Percentiles rank a stretch among this genome's conserved stretches.
These are phyloP conservation scores for Phalangium opilio DNA, from an alignment of 2,888 invertebrate genomes.

Conservation along the genomic window DNA sequence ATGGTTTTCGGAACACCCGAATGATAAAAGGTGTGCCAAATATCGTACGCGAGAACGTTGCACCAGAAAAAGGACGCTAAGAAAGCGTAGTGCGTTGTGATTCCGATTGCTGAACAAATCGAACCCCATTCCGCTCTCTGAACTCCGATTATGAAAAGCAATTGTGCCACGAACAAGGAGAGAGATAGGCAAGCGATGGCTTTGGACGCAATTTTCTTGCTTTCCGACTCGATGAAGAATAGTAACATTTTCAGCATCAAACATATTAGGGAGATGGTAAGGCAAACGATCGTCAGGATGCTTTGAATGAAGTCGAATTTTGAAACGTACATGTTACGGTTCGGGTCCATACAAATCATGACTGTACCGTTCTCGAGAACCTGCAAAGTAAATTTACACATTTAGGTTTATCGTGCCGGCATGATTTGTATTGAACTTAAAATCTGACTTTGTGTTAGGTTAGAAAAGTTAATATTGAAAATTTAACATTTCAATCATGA, in stretches of 20 bases:
- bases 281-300: constrained; percentile 21
- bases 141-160: constrained; percentile 22
- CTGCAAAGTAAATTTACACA: too few relatives aligned
- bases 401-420: too few relatives aligned
- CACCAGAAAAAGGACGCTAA: constrained; percentile 29
- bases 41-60: constrained; percentile 27
- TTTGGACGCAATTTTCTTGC: constrained; percentile 25
- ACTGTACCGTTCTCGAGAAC: too few relatives aligned
- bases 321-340: neutral
- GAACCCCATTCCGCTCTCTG: constrained; percentile 3
- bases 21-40: constrained; percentile 25
- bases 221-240: constrained; percentile 22
- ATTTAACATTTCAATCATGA: too few relatives aligned
- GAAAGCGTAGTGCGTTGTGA: constrained; percentile 25
- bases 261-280: constrained; percentile 22
- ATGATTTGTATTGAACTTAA: too few relatives aligned
- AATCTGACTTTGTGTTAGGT: too few relatives aligned
- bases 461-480: too few relatives aligned
- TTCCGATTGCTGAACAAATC: constrained; percentile 20
- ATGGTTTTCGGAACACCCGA: neutral
- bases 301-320: constrained; percentile 4
- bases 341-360: too few relatives aligned
- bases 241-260: constrained; percentile 22
- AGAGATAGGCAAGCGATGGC: constrained; percentile 23
- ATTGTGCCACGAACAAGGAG: constrained; percentile 24